Conservation (phyloP, 2,113 vertebrate species). For the Onychostoma macrolepis region DNA sequence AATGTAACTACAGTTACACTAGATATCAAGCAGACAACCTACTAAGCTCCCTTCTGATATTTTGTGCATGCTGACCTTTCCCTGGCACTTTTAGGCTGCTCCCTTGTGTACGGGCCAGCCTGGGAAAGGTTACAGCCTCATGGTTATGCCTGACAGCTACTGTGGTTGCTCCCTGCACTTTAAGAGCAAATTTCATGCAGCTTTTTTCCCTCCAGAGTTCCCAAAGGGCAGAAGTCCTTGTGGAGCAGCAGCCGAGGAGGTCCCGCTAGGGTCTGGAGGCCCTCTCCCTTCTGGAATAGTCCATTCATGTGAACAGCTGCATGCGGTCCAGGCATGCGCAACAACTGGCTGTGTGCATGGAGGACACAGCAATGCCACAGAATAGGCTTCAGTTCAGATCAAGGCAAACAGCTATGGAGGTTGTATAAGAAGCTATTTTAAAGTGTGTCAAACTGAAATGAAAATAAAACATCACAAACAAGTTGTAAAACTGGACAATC, state of each 20-base stretch:
- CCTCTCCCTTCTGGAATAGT: not conserved
- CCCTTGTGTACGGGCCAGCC: not conserved
- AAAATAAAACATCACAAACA: not conserved
- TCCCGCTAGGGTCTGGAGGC: not conserved
- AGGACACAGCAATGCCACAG: slow-evolving; percentile 61
- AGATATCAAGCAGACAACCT: slow-evolving; percentile 10
- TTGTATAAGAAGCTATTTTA: not conserved
- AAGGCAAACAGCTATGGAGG: not conserved
- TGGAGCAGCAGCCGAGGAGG: not conserved
- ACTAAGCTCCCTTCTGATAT: slow-evolving; percentile 11
- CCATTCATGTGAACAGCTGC: slow-evolving; percentile 42
- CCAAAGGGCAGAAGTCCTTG: not conserved
- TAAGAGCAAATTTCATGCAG: not conserved
- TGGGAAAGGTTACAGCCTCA: slow-evolving; percentile 31
- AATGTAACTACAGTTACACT: slow-evolving; percentile 9
- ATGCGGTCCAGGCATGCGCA: slow-evolving; percentile 48
- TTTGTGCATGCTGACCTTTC: slow-evolving; percentile 42
- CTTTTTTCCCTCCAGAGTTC: not conserved
- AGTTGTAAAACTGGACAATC: not conserved
- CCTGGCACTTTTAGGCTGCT: not conserved
- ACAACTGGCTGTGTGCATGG: slow-evolving; percentile 59
- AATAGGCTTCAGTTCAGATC: slow-evolving; percentile 3
- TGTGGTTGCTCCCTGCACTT: not conserved
- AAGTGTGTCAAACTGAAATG: slow-evolving; percentile 8
- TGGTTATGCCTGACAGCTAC: not conserved